Evolutionary conservation across 2,888 invertebrate genomes (phyloP).

Genomic region (Epinotia bilunana): DNA sequence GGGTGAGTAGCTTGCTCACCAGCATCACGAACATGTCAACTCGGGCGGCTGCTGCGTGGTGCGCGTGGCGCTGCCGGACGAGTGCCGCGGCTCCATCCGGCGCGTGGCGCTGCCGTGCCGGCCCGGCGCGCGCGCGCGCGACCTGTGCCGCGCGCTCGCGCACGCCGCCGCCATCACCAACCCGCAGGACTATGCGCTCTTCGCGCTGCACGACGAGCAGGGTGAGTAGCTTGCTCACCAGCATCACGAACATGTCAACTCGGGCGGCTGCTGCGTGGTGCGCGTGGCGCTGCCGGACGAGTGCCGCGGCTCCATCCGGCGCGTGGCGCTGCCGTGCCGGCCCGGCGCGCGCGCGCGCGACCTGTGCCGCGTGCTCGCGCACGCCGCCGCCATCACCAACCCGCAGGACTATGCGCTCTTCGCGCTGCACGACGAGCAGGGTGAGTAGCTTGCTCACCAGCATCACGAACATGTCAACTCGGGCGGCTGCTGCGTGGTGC

Average conservation of each 20-base stretch:
- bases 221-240: slow-evolving; percentile 82
- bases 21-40: no score
- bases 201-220: slow-evolving; percentile 94
- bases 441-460: slow-evolving; percentile 77
- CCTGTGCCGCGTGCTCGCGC: slow-evolving; percentile 97
- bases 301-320: slow-evolving; percentile 95
- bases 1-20: slow-evolving; percentile 83
- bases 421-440: slow-evolving; percentile 95
- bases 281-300: no score
- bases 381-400: slow-evolving; percentile 97
- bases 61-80: no score
- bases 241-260: no score
- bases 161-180: slow-evolving; percentile 98
- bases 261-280: no score
- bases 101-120: no score
- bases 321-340: no score
- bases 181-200: slow-evolving; percentile 97
- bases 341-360: slow-evolving; percentile 97
- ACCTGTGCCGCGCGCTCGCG: slow-evolving; percentile 97
- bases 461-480: no score
- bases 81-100: slow-evolving; percentile 96
- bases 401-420: slow-evolving; percentile 98
- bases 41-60: no score
- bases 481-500: no score
- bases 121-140: slow-evolving; percentile 96